Percentiles rank a stretch among this genome's conserved stretches.
phyloP scores from a whole-genome alignment of 1,140 invertebrate species.

The Ericerus pela region DNA sequence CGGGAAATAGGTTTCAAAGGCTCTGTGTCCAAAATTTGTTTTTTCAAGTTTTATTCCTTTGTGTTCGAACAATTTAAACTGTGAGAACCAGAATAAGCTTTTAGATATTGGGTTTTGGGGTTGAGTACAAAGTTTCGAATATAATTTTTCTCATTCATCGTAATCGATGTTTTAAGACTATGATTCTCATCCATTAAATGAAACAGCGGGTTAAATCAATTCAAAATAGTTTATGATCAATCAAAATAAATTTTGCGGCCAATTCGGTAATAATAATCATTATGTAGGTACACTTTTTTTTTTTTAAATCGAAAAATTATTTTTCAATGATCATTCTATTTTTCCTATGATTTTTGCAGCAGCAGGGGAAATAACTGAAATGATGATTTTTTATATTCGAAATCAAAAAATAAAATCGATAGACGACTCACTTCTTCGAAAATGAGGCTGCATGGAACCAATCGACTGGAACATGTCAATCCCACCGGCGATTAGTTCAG shows the following conservation, averaged over 20 bases:
- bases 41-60: no score
- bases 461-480: not conserved
- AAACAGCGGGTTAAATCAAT: no score
- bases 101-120: no score
- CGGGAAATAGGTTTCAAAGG: no score
- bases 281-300: not conserved
- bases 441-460: not conserved
- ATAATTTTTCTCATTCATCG: no score
- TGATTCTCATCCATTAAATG: no score
- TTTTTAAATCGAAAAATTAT: not conserved
- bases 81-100: no score
- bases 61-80: no score
- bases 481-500: not conserved
- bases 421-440: not conserved
- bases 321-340: not conserved
- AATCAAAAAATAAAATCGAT: not conserved
- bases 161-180: no score
- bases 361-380: not conserved
- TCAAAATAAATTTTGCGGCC: not conserved
- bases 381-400: not conserved
- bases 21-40: no score
- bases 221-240: no score
- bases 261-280: not conserved
- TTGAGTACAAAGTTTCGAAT: no score
- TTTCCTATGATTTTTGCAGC: not conserved